Percentiles rank a stretch among this genome's conserved stretches.
Evolutionary conservation across 2,797 vertebrate genomes (phyloP).

Genomic region (Neoniphon sammara): DNA sequence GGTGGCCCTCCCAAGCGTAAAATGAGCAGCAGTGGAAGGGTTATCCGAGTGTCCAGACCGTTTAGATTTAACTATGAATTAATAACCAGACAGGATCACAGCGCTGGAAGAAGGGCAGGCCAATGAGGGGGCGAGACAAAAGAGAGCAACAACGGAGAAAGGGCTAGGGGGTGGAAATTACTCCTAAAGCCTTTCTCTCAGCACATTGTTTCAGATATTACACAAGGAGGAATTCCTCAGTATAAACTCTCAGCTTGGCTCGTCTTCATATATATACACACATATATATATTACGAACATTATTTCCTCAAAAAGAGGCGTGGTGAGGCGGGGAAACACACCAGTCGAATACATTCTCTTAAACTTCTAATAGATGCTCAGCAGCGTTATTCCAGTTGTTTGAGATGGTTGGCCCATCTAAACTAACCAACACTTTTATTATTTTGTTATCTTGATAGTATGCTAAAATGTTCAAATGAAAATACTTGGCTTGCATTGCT

Average conservation of each 20-base stretch:
- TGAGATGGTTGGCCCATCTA: too few species aligned
- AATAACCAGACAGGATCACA: constrained; percentile 68
- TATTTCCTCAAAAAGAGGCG: too few species aligned
- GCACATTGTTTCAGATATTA: constrained; percentile 30
- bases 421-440: too few species aligned
- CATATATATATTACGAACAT: too few species aligned
- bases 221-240: constrained; percentile 13
- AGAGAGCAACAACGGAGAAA: constrained; percentile 43
- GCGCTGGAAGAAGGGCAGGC: constrained; percentile 46
- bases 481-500: constrained; percentile 39
- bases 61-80: constrained; percentile 76
- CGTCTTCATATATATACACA: not conserved
- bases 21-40: constrained; percentile 58
- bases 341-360: too few species aligned
- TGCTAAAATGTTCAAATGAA: not conserved
- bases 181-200: constrained; percentile 36
- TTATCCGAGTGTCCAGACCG: constrained; percentile 66
- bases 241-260: constrained; percentile 7
- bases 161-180: constrained; percentile 37
- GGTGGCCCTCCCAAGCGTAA: constrained; percentile 56
- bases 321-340: too few species aligned
- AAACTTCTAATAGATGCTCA: too few species aligned
- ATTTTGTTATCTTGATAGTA: too few species aligned
- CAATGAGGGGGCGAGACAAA: constrained; percentile 59
- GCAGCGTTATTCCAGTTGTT: too few species aligned